Evolutionary conservation across 2,113 vertebrate genomes (phyloP).

Genomic region (Sinocyclocheilus anshuiensis): DNA sequence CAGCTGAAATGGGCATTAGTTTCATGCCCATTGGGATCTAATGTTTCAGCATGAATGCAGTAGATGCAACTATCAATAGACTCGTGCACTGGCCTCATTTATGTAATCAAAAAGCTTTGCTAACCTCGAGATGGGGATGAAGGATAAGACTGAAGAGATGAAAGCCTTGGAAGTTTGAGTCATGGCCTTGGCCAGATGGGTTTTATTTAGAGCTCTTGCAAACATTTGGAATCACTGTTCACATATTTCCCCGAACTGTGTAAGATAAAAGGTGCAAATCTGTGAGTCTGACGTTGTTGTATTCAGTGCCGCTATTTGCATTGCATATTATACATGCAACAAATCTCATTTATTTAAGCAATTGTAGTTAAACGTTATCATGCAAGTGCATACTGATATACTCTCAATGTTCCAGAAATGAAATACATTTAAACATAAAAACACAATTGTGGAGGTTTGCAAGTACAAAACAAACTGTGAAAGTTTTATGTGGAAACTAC

Average conservation of each 20-base stretch:
- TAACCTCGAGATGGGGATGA: neutral
- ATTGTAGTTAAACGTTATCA: neutral
- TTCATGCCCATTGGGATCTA: slow-evolving; percentile 17
- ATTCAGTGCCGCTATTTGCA: neutral
- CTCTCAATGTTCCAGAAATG: too few species aligned
- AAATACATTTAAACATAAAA: neutral
- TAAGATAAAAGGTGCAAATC: neutral
- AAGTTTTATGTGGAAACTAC: neutral
- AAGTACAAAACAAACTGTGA: neutral
- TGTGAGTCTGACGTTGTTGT: neutral
- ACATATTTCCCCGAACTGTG: neutral
- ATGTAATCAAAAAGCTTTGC: slow-evolving; percentile 17
- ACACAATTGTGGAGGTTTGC: neutral
- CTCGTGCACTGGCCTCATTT: neutral
- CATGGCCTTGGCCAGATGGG: slow-evolving; percentile 31
- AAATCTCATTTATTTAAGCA: neutral
- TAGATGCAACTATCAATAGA: neutral
- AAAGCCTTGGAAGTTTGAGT: slow-evolving; percentile 11
- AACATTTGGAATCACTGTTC: slow-evolving; percentile 58
- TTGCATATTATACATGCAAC: neutral
- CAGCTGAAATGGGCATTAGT: slow-evolving; percentile 15
- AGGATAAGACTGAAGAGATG: neutral
- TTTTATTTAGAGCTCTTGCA: slow-evolving; percentile 56
- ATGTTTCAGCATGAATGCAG: slow-evolving; percentile 44
- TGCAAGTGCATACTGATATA: neutral